Base-by-base conservation (phyloP, 2,888 invertebrate genomes). In the Congeria kusceri region DNA sequence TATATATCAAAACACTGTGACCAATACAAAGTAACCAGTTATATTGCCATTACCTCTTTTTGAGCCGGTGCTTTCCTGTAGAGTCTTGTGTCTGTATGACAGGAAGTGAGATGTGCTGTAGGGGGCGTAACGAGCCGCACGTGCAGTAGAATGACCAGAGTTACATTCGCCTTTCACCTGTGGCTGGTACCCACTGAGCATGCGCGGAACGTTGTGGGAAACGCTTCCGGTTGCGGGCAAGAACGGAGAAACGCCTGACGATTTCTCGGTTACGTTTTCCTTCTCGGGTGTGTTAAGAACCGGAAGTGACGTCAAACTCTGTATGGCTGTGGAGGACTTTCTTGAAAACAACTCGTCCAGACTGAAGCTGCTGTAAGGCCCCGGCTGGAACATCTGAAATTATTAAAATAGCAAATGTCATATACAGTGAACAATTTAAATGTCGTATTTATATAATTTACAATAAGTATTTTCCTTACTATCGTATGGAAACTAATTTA, bases 211-310 rank as follows among this genome's bases (percentile, higher is more conserved):
- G 72, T 78, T 79, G 69, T 77, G 79, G 23, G 76, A 79, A 29
- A 79, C 64, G 72, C 76, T 79, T 44, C 74, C 74, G 53, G 81
- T 77, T 63, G 76, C 78, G 11, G 77, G 79, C 15, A 83, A 61
- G 1, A 77, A 76, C 0, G 83, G 83, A 0, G 79, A 79, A 23
- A 83, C 63, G 44, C 29, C 66, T 27, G 66, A 47, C 5, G 69
- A 66, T 69, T 76, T 76, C 27, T 73, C 23, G 4, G 70, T 46
- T 47, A 66, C 62, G 58, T 79, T 83, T 68, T 83, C 83, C 25
- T 83, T 83, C n/a, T 76, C 80, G 29, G 80, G 80, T 25, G 80
- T 76, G 11, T 29, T 63, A 15, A 27, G 20, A 25, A 49, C 23
- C 25, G 57, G 44, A 23, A 29, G 67, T 11, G 65, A n/a, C 18